Evolutionary conservation across 2,888 invertebrate species (phyloP), one percentile per base, ranked within the genome.

Genomic region (Cephus pulcher): DNA sequence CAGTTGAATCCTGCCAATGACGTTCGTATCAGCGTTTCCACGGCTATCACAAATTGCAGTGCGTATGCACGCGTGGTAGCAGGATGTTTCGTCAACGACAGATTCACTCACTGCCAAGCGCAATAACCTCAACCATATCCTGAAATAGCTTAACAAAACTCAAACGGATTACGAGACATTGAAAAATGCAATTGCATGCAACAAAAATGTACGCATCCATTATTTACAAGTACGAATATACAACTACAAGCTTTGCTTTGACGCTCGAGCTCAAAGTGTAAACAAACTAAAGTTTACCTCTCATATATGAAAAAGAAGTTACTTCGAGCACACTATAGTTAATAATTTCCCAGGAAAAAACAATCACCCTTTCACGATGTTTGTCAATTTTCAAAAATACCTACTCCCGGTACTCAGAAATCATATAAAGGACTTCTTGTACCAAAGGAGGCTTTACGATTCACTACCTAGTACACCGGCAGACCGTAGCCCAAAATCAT

Each of bases 21-120:
- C 12, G 23, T 30, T 33, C 30, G 9, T 71, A 32, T 71, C 12
- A 30, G 12, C 70, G 4, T 33, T 71, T 71, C 32, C 34, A 34
- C 74, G 68, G 32, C 32, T 68, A 68, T 75, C 32, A 32, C 69
- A 33, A 34, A 34, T 33, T 15, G 75, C 75, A 70, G 70, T 68
- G 15, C 37, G 73, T 69, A 68, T 69, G 74, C 11, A 74, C 56
- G 69, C 37, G 73, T 56, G 32, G 12, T 34, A 33, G 73, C 78
- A 83, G 82, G 83, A 83, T 82, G 81, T 80, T 34, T 76, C 77
- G 76, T 77, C 80, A 80, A 82, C 81, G 81, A 79, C 80, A 80
- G 83, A 75, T 76, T 79, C 78, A 77, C 79, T 82, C 80, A 81
- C 75, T 79, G 79, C 73, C 78, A 80, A 76, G 82, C 82, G 78